Conservation (phyloP, 2,113 vertebrate species). For the Phasianus colchicus region DNA sequence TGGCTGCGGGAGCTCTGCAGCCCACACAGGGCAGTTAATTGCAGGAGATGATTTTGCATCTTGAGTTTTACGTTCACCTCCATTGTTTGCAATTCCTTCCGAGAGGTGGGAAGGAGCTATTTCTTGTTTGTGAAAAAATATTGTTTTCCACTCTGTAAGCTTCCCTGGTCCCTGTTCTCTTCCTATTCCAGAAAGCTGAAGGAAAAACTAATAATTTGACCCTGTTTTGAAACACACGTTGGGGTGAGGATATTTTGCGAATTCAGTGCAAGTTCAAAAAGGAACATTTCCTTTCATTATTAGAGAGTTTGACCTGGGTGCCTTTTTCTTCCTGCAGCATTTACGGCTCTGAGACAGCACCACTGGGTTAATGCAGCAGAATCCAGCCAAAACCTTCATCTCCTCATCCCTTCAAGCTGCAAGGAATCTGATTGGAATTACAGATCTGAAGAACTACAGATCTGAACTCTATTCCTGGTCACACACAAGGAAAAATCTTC, state of each 20-base stretch:
- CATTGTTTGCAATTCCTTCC: conserved; percentile 28
- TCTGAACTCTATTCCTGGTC: neutral
- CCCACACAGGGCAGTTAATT: neutral
- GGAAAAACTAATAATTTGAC: neutral
- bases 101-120: neutral
- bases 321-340: neutral
- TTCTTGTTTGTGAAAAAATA: neutral
- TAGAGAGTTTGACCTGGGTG: neutral
- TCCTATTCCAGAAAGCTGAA: neutral
- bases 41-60: neutral
- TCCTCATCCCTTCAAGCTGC: neutral
- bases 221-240: neutral
- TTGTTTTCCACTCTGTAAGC: neutral
- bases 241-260: neutral
- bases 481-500: neutral
- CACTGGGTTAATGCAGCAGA: neutral
- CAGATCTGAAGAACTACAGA: neutral
- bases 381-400: neutral
- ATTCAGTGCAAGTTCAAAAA: neutral
- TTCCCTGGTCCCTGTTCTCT: neutral
- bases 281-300: neutral
- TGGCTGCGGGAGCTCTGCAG: neutral
- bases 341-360: neutral
- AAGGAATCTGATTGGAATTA: neutral
- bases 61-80: neutral